Base-by-base conservation (phyloP, 2,888 invertebrate genomes). In the Crepidodera aurea region DNA sequence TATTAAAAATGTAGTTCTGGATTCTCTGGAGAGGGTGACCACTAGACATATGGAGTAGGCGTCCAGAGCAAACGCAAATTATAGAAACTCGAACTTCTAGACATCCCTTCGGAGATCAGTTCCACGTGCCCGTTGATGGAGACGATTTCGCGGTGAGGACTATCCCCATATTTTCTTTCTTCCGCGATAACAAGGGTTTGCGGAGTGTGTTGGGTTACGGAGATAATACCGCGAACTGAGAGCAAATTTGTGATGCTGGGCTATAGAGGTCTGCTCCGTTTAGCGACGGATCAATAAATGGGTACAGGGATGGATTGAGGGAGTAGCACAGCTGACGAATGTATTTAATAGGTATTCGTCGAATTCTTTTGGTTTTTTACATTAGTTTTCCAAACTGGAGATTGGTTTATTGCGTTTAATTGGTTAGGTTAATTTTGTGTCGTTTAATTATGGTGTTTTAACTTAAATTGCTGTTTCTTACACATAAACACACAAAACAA, bases 201-300 rank as follows among this genome's bases (percentile, higher is more conserved):
- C 27, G 10, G 60, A 46, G 34, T 46, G 60, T 60, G 56, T 18
- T 48, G 37, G 44, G 50, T 62, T 60, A 64, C 59, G 67, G 73
- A 73, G 76, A 77, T 74, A 73, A 75, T 71, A 70, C 72, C 74
- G 75, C 75, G 72, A 64, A 76, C 77, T 75, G 71, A 75, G 61
- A 62, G 65, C 32, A 64, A 25, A 64, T 60, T 60, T 62, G 71
- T 69, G 72, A 77, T 77, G 77, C 76, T 75, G 74, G 71, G 73
- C 69, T 73, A 62, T 69, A 72, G 66, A 65, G 69, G 69, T 69
- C 64, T 67, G 67, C 69, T 68, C 50, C 48, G 72, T 18, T 27
- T 69, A 67, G 48, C 40, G 72, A 44, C 13, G 39, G 78, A 78
- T 78, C 78, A 77, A 77, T 77, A 77, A 72, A 42, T 25, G 51